Evolutionary conservation across 2,113 vertebrate species (phyloP).

Genomic region (Chaetops frenatus): DNA sequence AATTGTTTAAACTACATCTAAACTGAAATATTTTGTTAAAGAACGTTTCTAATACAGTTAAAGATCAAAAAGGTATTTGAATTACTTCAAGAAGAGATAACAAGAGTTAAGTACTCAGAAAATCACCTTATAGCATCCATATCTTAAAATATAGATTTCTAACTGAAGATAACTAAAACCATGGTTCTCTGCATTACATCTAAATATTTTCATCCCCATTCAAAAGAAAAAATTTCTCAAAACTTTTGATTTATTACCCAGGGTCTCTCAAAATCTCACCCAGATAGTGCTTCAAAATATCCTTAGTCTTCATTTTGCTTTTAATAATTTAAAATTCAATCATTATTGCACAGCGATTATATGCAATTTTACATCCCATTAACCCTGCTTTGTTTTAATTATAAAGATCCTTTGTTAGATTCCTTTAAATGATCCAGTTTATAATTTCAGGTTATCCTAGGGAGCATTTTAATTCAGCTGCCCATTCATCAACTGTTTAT

Average conservation of each 20-base stretch:
- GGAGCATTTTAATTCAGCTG: constrained; percentile 78
- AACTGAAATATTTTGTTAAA: background rate
- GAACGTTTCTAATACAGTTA: background rate
- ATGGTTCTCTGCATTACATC: background rate
- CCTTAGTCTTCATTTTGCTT: constrained; percentile 63
- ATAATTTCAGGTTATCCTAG: constrained; percentile 80
- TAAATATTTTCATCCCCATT: background rate
- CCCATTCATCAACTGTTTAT: constrained; percentile 85
- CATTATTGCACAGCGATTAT: constrained; percentile 80
- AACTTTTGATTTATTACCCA: constrained; percentile 44
- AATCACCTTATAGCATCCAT: background rate
- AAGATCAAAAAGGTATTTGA: background rate
- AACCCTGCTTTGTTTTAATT: constrained; percentile 92
- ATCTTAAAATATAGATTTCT: background rate
- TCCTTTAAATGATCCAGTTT: constrained; percentile 79
- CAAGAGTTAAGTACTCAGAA: background rate
- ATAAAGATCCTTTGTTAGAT: constrained; percentile 82
- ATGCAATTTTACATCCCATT: constrained; percentile 92
- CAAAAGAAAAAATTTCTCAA: background rate
- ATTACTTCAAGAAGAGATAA: background rate
- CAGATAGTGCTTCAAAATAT: constrained; percentile 48
- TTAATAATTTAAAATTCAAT: constrained; percentile 78
- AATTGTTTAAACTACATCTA: background rate
- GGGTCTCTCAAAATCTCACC: constrained; percentile 1
- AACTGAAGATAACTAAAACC: background rate